Evolutionary conservation across 2,888 invertebrate genomes (phyloP), one percentile per base, ranked within the genome.

Genomic region (Eumacrocentrus americanus): DNA sequence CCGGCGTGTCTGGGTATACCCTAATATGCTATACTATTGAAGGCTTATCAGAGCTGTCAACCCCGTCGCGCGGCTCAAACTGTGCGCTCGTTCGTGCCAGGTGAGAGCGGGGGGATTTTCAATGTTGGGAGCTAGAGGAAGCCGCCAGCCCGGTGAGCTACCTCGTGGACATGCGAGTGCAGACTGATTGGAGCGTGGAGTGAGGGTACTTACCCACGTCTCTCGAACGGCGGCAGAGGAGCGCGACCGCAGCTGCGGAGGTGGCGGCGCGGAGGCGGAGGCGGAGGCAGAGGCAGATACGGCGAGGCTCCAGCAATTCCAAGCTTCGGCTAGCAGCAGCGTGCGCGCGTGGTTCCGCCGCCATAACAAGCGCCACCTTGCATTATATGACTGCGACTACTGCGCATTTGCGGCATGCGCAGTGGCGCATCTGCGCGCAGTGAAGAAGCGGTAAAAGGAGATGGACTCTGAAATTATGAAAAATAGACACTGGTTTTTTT

Each of bases 161-260:
- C 66, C 79, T 78, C 80, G 78, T 78, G 78, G 76, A 74, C 79
- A 80, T 78, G 79, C 79, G 79, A 78, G 76, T 79, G 79, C 80
- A 78, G 78, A 79, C 79, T 80, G 79, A 80, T 76, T 75, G 73
- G 72, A 70, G 72, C 64, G 61, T 63, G 65, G 71, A 70, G 74
- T 76, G 78, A 76, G 76, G 75, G 74, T 79, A 80, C 80, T 80
- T 80, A 80, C 80, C 79, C 78, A 74, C 75, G 75, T 72, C 71
- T 71, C 71, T 69, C 70, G 73, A 71, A 60, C 59, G 57, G 61
- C 62, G 59, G 61, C 62, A 57, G 60, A 61, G 61, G 57, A 58
- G 60, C 60, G 63, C 58, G 60, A 63, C 61, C 65, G 66, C 54
- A 65, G 67, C 55, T 57, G 63, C 60, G 67, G 61, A 68, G 68